These are phyloP conservation scores for Chinchilla lanigera DNA, from an alignment of 2,113 vertebrate genomes.

Conservation along the genomic window DNA sequence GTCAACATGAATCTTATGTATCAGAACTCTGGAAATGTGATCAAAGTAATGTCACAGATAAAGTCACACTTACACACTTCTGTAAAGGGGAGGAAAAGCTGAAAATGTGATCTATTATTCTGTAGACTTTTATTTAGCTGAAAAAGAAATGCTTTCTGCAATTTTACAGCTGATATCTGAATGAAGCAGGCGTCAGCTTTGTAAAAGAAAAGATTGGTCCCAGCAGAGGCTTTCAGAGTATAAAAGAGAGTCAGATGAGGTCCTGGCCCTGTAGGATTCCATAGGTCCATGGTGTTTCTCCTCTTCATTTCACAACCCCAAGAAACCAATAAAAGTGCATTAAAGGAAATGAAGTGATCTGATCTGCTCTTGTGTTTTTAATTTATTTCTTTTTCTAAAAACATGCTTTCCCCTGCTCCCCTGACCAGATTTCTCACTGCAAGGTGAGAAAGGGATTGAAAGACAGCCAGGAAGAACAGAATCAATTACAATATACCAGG, in stretches of 20 bases:
- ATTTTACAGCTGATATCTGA: background rate
- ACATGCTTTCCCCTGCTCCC: too few relatives aligned
- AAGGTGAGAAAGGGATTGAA: background rate
- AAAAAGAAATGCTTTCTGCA: background rate
- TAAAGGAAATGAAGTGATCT: background rate
- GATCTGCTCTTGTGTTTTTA: background rate
- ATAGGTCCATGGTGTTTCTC: background rate
- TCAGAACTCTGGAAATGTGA: background rate
- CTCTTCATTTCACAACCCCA: background rate
- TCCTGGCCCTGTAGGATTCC: too few relatives aligned
- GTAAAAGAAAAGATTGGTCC: background rate
- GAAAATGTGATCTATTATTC: background rate
- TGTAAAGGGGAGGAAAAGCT: background rate
- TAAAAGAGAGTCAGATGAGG: background rate
- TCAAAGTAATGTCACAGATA: background rate
- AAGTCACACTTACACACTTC: background rate
- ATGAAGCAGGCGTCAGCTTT: background rate
- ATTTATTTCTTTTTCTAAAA: background rate
- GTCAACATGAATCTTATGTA: rapidly evolving
- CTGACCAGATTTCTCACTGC: background rate
- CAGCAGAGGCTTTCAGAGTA: background rate
- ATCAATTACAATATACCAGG: too few relatives aligned
- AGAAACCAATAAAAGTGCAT: background rate
- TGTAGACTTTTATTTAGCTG: background rate
- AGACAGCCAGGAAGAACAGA: background rate